These are phyloP conservation scores for Eufriesea mexicana DNA, from an alignment of 1,140 invertebrate genomes.

Conservation along the genomic window DNA sequence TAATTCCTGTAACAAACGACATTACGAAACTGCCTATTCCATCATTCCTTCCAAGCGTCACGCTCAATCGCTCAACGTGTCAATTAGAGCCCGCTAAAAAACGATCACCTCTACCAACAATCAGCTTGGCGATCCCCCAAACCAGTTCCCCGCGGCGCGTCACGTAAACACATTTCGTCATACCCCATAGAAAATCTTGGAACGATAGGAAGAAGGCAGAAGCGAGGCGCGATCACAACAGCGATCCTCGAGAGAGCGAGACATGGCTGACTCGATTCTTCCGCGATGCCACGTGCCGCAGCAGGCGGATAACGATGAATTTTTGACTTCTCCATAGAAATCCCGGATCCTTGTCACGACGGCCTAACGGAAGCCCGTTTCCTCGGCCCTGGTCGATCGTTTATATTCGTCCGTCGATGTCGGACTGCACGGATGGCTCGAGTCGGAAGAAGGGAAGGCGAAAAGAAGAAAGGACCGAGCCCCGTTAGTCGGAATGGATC, in stretches of 20 bases:
- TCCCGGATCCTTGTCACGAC: slow-evolving; percentile 55
- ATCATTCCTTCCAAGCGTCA: too few relatives aligned
- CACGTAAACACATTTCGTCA: slow-evolving; percentile 49
- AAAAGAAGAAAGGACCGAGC: slow-evolving; percentile 34
- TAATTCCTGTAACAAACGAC: too few relatives aligned
- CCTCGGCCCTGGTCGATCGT: slow-evolving; percentile 41
- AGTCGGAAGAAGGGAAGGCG: not conserved
- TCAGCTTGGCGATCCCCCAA: not conserved
- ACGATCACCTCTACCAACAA: too few relatives aligned
- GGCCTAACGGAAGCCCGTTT: slow-evolving; percentile 46
- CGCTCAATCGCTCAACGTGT: too few relatives aligned
- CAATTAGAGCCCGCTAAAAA: too few relatives aligned
- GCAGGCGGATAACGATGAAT: slow-evolving; percentile 55
- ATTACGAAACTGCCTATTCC: too few relatives aligned
- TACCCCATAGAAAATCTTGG: slow-evolving; percentile 20
- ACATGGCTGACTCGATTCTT: slow-evolving; percentile 35
- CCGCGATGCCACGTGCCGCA: slow-evolving; percentile 27
- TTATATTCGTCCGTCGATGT: slow-evolving; percentile 52
- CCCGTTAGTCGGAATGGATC: slow-evolving; percentile 49
- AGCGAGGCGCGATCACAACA: slow-evolving; percentile 17
- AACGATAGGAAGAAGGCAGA: not conserved
- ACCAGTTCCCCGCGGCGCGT: not conserved
- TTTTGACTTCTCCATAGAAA: slow-evolving; percentile 59
- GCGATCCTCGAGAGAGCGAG: slow-evolving; percentile 43
- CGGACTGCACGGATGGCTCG: not conserved